Conservation (phyloP, 2,888 invertebrate genomes). For the Phengaris alcon region DNA sequence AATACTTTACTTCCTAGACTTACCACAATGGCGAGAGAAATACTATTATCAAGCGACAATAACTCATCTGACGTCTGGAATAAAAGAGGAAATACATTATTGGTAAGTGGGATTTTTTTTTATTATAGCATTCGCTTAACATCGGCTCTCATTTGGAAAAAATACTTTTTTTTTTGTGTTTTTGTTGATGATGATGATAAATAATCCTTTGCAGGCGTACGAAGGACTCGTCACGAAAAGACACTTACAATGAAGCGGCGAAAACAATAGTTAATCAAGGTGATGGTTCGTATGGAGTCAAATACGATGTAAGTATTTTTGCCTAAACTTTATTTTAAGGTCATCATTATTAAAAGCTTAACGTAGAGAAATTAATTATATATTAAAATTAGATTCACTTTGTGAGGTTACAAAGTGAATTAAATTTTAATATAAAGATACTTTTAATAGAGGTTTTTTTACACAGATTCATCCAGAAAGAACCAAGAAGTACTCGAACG, state of each 20-base stretch:
- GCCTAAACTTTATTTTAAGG: neutral
- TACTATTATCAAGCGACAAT: constrained; percentile 49
- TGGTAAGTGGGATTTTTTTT: constrained; percentile 48
- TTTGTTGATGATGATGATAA: neutral
- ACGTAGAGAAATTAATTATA: too few species aligned
- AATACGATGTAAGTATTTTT: constrained; percentile 43
- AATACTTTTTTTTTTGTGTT: neutral
- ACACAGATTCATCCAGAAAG: constrained; percentile 52
- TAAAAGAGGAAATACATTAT: constrained; percentile 49
- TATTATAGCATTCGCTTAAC: neutral
- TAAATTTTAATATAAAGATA: neutral
- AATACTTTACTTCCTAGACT: neutral
- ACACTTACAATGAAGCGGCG: constrained; percentile 54
- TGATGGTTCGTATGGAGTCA: constrained; percentile 36
- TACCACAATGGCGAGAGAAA: constrained; percentile 49
- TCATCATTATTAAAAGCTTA: too few species aligned
- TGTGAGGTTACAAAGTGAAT: neutral
- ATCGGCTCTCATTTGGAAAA: neutral
- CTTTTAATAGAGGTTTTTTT: neutral
- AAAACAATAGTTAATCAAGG: constrained; percentile 42
- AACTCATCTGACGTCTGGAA: constrained; percentile 49
- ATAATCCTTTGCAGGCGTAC: constrained; percentile 46
- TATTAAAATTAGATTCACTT: too few species aligned
- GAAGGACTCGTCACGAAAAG: constrained; percentile 47
- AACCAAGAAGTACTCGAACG: constrained; percentile 38